Percentiles rank a stretch among this genome's conserved stretches.
phyloP scores from a whole-genome alignment of 2,797 vertebrate genomes.

The Acrocephalus scirpaceus region DNA sequence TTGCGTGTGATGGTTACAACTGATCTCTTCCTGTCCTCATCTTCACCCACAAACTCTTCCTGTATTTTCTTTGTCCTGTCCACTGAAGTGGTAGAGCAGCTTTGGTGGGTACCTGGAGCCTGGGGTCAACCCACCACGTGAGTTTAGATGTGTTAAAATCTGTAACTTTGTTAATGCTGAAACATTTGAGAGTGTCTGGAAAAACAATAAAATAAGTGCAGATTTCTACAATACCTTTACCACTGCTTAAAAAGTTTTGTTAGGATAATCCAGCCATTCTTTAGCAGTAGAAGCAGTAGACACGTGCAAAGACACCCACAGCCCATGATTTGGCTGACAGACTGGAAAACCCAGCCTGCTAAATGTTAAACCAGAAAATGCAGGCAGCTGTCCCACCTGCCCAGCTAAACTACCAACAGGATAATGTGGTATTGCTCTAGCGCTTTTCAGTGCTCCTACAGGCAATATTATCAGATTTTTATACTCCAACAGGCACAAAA shows the following conservation, averaged over 20 bases:
- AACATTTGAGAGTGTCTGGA: neutral
- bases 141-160: neutral
- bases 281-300: neutral
- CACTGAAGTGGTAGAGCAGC: neutral
- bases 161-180: neutral
- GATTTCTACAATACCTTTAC: neutral
- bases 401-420: neutral
- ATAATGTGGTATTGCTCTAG: neutral
- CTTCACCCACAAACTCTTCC: neutral
- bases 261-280: neutral
- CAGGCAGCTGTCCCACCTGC: neutral
- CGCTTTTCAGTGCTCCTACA: neutral
- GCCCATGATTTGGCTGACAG: neutral
- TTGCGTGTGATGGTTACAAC: neutral
- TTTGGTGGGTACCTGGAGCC: neutral
- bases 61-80: neutral
- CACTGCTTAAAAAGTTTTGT: neutral
- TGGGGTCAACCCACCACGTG: neutral
- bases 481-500: neutral
- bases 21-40: neutral
- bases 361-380: conserved; percentile 17
- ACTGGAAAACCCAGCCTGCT: conserved; percentile 34
- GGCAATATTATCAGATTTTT: neutral
- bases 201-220: neutral
- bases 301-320: neutral